Evolutionary conservation across 2,888 invertebrate genomes (phyloP).

Genomic region (Mantis religiosa): DNA sequence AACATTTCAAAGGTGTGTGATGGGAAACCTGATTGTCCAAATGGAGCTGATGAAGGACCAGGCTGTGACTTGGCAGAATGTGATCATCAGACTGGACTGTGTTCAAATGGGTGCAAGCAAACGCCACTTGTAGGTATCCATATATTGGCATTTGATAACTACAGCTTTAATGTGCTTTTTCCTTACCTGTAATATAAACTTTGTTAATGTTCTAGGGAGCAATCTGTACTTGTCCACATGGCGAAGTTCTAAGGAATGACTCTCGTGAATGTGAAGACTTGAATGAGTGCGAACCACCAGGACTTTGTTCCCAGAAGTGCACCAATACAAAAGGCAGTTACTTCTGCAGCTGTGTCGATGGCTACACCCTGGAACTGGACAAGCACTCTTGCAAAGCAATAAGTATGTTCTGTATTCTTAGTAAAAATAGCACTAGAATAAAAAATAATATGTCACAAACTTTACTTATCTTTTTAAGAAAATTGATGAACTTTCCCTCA

Average conservation of each 20-base stretch:
- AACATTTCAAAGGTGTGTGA: constrained; percentile 88
- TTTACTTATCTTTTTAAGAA: no score
- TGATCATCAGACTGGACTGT: constrained; percentile 66
- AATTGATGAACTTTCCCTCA: no score
- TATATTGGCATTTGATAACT: background rate
- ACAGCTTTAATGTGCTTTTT: background rate
- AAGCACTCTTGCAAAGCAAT: constrained; percentile 89
- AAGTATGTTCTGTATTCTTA: constrained; percentile 43
- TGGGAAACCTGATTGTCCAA: constrained; percentile 82
- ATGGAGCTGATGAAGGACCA: constrained; percentile 88
- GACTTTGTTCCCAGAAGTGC: constrained; percentile 87
- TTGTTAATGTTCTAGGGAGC: constrained; percentile 57
- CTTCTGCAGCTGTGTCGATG: constrained; percentile 79
- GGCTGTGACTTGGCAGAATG: constrained; percentile 83
- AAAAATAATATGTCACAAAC: no score
- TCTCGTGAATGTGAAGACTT: constrained; percentile 71
- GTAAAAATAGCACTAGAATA: background rate
- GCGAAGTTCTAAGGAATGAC: constrained; percentile 70
- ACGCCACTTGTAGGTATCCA: constrained; percentile 57
- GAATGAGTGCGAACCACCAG: constrained; percentile 85
- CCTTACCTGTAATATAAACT: background rate
- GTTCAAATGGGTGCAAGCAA: constrained; percentile 80
- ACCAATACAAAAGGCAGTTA: constrained; percentile 86
- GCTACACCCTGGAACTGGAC: constrained; percentile 74
- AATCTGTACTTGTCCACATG: constrained; percentile 82